Evolutionary conservation across 1,140 invertebrate species (phyloP).

Genomic region (Sogatella furcifera): DNA sequence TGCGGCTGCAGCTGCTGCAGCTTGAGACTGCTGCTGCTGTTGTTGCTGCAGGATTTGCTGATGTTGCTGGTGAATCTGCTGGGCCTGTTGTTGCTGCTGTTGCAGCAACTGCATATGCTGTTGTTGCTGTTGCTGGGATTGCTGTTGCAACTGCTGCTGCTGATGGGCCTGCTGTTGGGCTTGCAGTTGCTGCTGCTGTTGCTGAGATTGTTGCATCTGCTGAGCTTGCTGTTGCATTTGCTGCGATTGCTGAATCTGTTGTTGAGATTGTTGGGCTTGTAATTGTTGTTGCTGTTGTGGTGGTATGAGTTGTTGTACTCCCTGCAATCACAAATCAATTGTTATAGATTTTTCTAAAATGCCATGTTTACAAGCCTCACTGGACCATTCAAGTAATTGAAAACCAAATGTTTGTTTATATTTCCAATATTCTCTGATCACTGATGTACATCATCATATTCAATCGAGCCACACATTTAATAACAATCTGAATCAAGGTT

Average conservation of each 20-base stretch:
- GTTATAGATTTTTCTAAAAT: no score
- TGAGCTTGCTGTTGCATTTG: conserved; percentile 22
- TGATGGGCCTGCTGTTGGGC: conserved; percentile 12
- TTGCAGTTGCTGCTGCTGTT: conserved; percentile 28
- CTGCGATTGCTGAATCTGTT: conserved; percentile 29
- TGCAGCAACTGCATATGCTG: conserved; percentile 20
- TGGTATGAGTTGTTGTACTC: conserved; percentile 25
- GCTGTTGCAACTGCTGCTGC: conserved; percentile 27
- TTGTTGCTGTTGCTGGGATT: no score
- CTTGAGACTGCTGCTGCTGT: conserved; percentile 22
- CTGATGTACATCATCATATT: no score
- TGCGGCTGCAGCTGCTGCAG: conserved; percentile 10
- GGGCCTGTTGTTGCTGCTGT: conserved; percentile 7
- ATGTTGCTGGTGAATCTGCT: conserved; percentile 18
- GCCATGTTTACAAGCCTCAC: no score
- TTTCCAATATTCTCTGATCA: no score
- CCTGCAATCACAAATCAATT: neutral
- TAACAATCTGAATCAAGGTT: no score
- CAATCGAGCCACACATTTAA: no score
- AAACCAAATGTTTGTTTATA: no score
- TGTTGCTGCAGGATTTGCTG: conserved; percentile 27
- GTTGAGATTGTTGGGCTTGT: conserved; percentile 31
- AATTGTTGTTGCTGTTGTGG: conserved; percentile 29
- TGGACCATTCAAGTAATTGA: no score
- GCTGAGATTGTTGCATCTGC: conserved; percentile 37